Evolutionary conservation across 1,140 invertebrate genomes (phyloP), one percentile per base, ranked within the genome.

Genomic region (Drosophila teissieri): DNA sequence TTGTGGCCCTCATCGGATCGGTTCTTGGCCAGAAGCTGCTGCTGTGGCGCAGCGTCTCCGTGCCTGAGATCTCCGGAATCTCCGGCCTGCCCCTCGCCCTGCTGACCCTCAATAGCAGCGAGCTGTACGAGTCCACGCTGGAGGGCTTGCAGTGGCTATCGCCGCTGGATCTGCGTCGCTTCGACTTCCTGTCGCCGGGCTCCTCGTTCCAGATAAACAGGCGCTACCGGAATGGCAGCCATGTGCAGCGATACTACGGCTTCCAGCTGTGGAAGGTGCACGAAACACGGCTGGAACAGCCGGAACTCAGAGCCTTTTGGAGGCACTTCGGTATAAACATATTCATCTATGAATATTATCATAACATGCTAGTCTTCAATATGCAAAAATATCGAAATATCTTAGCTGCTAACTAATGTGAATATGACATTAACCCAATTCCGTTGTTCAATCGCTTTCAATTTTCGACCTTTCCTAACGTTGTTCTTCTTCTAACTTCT

Each of bases 161-260:
- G 48, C 90, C 90, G 0, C 72, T 72, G 7, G 90, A 91, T 46
- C 31, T 91, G n/a, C 54, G 90, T 2, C 83, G 88, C 1, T 89
- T 77, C 4, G 78, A 91, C 34, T 75, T 91, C 15, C 34, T 91
- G 0, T 91, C 90, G 17, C 65, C 90, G 3, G 64, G 77, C 6
- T 91, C 90, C 0, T 82, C 86, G 2, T 91, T 80, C 51, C 90
- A 91, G 58, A 91, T 91, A 44, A 91, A 91, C 79, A 62, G 84
- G 42, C 86, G 86, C 12, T 91, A 83, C 57, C 80, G 90, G 2
- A 91, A 73, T 12, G 62, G 54, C 34, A 63, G 76, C 12, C 65
- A 77, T 4, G 90, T 91, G 45, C 51, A 67, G 6, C 80, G 90
- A 1, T 91, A 91, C 48, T 77, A 85, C 39, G 84, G 84, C 12